Conservation (phyloP, 2,797 vertebrate species). For the Propithecus deckenii region DNA sequence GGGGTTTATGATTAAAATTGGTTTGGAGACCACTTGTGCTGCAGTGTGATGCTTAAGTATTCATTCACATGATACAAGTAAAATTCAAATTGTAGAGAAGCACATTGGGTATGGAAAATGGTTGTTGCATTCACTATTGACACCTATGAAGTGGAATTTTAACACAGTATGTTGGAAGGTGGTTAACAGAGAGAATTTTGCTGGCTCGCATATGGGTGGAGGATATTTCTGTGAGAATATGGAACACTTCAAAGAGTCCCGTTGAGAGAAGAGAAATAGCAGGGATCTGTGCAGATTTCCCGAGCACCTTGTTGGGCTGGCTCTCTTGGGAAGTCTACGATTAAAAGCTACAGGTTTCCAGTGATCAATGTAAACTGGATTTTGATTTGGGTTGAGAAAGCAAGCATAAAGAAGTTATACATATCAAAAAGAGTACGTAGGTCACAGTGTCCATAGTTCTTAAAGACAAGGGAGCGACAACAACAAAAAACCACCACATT, state of each 20-base stretch:
- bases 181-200: not conserved
- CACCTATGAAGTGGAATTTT: not conserved
- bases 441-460: not conserved
- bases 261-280: not conserved
- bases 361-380: not conserved
- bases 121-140: not conserved
- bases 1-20: not conserved
- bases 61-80: not conserved
- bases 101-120: not conserved
- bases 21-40: not conserved
- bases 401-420: not conserved
- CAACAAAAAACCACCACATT: accelerated
- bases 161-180: not conserved
- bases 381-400: not conserved
- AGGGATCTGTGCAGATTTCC: not conserved
- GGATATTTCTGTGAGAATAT: not conserved
- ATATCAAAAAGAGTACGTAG: not conserved
- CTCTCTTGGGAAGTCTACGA: not conserved
- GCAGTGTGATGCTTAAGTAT: not conserved
- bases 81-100: not conserved
- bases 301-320: not conserved
- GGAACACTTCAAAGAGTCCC: not conserved
- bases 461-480: not conserved
- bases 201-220: not conserved
- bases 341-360: not conserved